Evolutionary conservation across 2,888 invertebrate species (phyloP), one percentile per base, ranked within the genome.

Genomic region (Meta bourneti): DNA sequence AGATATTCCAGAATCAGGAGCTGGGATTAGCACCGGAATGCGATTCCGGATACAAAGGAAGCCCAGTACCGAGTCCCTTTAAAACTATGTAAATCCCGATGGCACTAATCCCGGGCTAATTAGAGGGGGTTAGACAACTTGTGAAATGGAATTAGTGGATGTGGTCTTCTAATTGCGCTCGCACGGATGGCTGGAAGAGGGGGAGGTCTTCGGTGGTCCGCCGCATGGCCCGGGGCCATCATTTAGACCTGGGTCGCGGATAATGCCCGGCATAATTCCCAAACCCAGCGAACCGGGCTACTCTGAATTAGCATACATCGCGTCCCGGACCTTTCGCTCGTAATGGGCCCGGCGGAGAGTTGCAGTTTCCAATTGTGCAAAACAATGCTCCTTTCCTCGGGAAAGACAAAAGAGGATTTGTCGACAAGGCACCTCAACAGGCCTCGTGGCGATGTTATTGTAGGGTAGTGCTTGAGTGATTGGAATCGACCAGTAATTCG

Each of bases 121-220:
- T 91, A 91, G 86, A 71, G 70, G 77, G 90, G 51, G 90, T 91
- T 91, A 83, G 87, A 78, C 91, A 91, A 91, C 91, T 87, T 82
- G 83, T 82, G 87, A 91, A 91, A 91, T 91, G 91, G 91, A 91
- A 91, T 91, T 91, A 87, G 78, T 74, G 79, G 71, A 83, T 82
- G 83, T 78, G 87, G 83, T 71, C 81, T 49, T 78, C 87, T 91
- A 91, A 91, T 91, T 91, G 91, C 91, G 87, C 16, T 54, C 77
- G 84, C 54, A 84, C 19, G 20, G 54, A 49, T 11, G 19, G 79
- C n/a, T 49, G 70, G 69, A 34, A 34, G 34, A 34, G 34, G 34
- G 34, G 19, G 34, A 49, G 34, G 78, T 34, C 61, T 61, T 61
- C 61, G 61, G 69, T 72, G 80, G 79, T 61, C 85, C 72, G 54